Evolutionary conservation across 2,888 invertebrate species (phyloP), one percentile per base, ranked within the genome.

Genomic region (Chymomyza procnemis): DNA sequence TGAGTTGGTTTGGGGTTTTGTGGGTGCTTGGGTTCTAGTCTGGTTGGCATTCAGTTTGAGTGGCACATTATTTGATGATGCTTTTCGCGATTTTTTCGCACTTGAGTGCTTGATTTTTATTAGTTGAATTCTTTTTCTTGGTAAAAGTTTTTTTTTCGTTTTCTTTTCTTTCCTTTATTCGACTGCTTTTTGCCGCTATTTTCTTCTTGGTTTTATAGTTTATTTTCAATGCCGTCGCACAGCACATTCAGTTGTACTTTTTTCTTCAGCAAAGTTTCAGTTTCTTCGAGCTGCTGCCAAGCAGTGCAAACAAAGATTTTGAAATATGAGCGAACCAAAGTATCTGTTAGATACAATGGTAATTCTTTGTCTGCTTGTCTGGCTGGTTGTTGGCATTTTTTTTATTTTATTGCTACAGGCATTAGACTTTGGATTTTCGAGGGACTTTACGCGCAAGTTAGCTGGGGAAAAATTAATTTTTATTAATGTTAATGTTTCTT

Each of bases 81-180:
- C 89, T 89, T 85, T 88, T 85, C 89, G 89, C 89, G 89, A 89
- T 89, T 89, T 89, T 90, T 90, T 90, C 89, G 89, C 90, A 90
- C 90, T 90, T 89, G 90, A 90, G 88, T 90, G 90, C 80, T 83
- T 89, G 88, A 90, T 90, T 90, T 90, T 90, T 90, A 90, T 90
- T 90, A 90, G 90, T 89, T 88, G 88, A 90, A 90, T 90, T 90
- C 89, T 89, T 89, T 56, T 50, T 55, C 56, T n/a, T 68, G 61
- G 66, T 52, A 58, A 80, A 85, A 85, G 79, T 85, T 87, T 80
- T 76, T 67, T 56, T 61, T 61, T 61, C n/a, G n/a, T 70, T 61
- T 8, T 34, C 5, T 21, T 21, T 59, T 59, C 46, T 19, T 47
- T 2, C 19, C 22, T 34, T 57, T 57, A 19, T 56, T 21, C 50